A percentile compares a stretch with the other conserved stretches of the same genome.
Evolutionary conservation across 1,140 invertebrate species (phyloP).

Genomic region (Aricia agestis): DNA sequence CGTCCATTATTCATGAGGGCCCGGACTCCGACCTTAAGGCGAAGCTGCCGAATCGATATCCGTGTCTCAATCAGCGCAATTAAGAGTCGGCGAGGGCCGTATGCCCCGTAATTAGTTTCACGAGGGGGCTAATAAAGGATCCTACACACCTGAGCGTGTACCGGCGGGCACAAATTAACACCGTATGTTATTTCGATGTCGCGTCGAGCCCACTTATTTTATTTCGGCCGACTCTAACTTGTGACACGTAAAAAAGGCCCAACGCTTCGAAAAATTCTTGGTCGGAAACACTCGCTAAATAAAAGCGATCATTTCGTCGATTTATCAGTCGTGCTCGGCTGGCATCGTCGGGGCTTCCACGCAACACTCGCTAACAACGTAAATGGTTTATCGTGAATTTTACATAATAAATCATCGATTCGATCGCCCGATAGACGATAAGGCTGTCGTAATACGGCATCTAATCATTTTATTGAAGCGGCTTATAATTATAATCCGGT

Average conservation of each 20-base stretch:
- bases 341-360: slow-evolving; percentile 23
- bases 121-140: slow-evolving; percentile 30
- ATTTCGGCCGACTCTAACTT: not conserved
- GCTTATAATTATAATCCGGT: not conserved
- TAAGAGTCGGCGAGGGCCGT: slow-evolving; percentile 52
- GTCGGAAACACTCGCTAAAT: not conserved
- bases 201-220: not conserved
- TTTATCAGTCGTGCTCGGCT: slow-evolving; percentile 3
- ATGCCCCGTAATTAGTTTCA: slow-evolving; percentile 65
- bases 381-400: slow-evolving; percentile 11
- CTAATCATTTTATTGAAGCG: slow-evolving; percentile 1
- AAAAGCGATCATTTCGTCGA: not conserved
- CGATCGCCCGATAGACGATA: not conserved
- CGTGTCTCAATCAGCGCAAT: slow-evolving; percentile 73
- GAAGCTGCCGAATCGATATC: slow-evolving; percentile 71
- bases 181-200: not conserved
- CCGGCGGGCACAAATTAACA: not conserved
- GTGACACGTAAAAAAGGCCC: not conserved
- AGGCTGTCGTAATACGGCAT: not conserved
- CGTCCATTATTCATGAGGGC: slow-evolving; percentile 69
- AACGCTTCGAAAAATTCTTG: not conserved
- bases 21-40: slow-evolving; percentile 43
- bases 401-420: slow-evolving; percentile 14
- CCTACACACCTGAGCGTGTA: slow-evolving; percentile 3
- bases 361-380: slow-evolving; percentile 16